Evolutionary conservation across 1,140 invertebrate genomes (phyloP).

Genomic region (Papilio dardanus): DNA sequence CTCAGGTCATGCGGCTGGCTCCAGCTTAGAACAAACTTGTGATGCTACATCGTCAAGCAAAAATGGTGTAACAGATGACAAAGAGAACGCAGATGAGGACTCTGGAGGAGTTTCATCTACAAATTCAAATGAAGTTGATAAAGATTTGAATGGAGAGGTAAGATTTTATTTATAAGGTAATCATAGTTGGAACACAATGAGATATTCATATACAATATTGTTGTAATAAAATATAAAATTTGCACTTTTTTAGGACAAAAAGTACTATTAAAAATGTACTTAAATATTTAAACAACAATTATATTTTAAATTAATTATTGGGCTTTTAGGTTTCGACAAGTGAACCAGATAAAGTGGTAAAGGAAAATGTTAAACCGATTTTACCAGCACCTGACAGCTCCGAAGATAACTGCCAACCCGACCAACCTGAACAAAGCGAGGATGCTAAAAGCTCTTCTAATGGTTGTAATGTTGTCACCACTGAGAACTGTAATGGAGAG

Average conservation of each 20-base stretch:
- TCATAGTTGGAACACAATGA: too few relatives aligned
- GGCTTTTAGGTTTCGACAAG: slow-evolving; percentile 80
- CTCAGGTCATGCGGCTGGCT: slow-evolving; percentile 60
- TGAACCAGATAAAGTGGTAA: slow-evolving; percentile 71
- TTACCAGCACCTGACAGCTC: slow-evolving; percentile 84
- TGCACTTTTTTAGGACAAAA: neutral
- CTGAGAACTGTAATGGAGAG: slow-evolving; percentile 73
- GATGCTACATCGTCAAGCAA: slow-evolving; percentile 68
- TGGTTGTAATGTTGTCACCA: slow-evolving; percentile 60
- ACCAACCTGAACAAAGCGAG: slow-evolving; percentile 81
- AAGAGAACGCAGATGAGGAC: slow-evolving; percentile 63
- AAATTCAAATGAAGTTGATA: slow-evolving; percentile 72
- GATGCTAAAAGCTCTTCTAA: slow-evolving; percentile 58
- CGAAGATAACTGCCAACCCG: slow-evolving; percentile 74
- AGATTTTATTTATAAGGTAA: slow-evolving; percentile 20
- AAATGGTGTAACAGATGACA: slow-evolving; percentile 55
- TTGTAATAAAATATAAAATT: too few relatives aligned
- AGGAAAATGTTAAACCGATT: slow-evolving; percentile 54
- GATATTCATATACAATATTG: too few relatives aligned
- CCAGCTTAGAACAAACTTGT: slow-evolving; percentile 60
- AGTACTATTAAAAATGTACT: too few relatives aligned
- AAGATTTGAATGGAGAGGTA: slow-evolving; percentile 75
- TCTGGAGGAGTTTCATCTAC: slow-evolving; percentile 77
- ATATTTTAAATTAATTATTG: neutral
- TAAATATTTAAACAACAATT: too few relatives aligned